A percentile compares a stretch with the other conserved stretches of the same genome.
Conservation (phyloP, 2,113 vertebrate species). For the Stigmatopora argus region DNA sequence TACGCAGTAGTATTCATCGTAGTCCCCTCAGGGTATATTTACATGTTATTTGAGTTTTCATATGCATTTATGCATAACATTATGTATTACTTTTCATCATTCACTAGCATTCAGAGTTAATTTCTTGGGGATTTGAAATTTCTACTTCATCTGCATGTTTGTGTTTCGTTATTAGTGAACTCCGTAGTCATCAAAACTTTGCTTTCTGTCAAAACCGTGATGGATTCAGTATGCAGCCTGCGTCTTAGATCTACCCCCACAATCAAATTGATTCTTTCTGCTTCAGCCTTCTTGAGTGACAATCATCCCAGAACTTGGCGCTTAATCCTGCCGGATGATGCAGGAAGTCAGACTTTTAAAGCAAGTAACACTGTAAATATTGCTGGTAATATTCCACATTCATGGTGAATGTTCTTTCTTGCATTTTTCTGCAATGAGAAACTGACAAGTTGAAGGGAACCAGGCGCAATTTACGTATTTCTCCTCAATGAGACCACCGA, state of each 20-base stretch:
- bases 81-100: background rate
- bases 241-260: slow-evolving; percentile 2
- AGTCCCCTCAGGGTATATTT: background rate
- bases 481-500: background rate
- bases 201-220: slow-evolving; percentile 1
- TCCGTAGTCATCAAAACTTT: background rate
- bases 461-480: background rate
- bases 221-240: slow-evolving; percentile 5
- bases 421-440: background rate
- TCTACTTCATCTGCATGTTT: background rate
- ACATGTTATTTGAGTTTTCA: background rate
- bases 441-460: background rate
- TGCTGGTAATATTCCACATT: background rate
- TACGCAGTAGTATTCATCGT: background rate
- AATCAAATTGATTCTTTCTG: slow-evolving; percentile 11
- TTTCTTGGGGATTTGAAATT: background rate
- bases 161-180: background rate
- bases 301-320: slow-evolving; percentile 4
- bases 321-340: slow-evolving; percentile 3
- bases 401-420: background rate
- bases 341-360: background rate
- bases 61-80: background rate
- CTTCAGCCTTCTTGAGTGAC: slow-evolving; percentile 3
- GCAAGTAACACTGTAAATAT: background rate
- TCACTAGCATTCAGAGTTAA: background rate